phyloP scores from a whole-genome alignment of 2,113 vertebrate genomes.

The Halichoeres trimaculatus region DNA sequence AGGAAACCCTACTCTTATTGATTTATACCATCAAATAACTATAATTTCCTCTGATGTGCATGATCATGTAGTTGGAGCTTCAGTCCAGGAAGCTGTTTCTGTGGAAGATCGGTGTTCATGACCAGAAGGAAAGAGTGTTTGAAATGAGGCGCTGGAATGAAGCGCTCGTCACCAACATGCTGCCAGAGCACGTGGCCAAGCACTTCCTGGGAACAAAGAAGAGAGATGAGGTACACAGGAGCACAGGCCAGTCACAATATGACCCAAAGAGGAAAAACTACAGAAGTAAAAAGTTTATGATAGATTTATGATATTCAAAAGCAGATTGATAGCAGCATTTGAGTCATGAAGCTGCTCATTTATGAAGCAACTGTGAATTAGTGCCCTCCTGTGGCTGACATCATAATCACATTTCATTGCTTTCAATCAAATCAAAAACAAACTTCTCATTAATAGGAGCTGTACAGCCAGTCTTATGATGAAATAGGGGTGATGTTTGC shows the following conservation, averaged over 20 bases:
- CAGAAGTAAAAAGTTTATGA: too few relatives aligned
- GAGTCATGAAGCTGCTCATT: too few relatives aligned
- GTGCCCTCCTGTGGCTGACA: too few relatives aligned
- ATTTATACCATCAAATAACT: background rate
- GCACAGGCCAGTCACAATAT: background rate
- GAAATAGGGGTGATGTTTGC: slow-evolving; percentile 98
- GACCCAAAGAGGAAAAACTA: background rate
- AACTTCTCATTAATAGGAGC: slow-evolving; percentile 83
- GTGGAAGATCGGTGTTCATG: slow-evolving; percentile 93
- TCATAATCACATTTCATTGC: too few relatives aligned
- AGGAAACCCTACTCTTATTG: background rate
- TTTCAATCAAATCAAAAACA: too few relatives aligned
- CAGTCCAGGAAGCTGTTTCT: slow-evolving; percentile 92
- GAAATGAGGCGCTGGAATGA: slow-evolving; percentile 97
- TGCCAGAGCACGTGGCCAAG: slow-evolving; percentile 95
- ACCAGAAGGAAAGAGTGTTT: slow-evolving; percentile 94
- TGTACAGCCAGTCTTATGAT: slow-evolving; percentile 95
- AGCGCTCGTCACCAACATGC: slow-evolving; percentile 95
- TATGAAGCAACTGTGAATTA: too few relatives aligned
- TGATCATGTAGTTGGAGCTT: slow-evolving; percentile 86
- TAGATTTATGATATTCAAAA: background rate
- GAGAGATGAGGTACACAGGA: slow-evolving; percentile 88
- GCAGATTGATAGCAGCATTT: too few relatives aligned
- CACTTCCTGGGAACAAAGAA: slow-evolving; percentile 96
- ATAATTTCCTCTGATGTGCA: background rate